Evolutionary conservation across 1,140 invertebrate species (phyloP).

Genomic region (Drosophila nebulosa): DNA sequence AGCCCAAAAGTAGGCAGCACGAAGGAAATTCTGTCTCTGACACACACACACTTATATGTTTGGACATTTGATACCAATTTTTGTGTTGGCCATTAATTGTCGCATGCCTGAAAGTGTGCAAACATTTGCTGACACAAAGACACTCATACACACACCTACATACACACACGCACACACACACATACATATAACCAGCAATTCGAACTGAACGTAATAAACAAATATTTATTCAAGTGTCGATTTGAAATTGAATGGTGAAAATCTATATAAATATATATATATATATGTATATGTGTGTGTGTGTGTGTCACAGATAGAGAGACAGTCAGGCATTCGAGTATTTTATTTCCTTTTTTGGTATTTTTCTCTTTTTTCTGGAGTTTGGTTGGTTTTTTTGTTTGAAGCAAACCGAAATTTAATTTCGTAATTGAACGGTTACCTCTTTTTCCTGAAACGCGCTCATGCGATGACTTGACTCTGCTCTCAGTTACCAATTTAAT

Average conservation of each 20-base stretch:
- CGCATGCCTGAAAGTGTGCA: slow-evolving; percentile 22
- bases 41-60: too few species aligned
- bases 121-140: neutral
- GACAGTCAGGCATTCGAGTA: slow-evolving; percentile 18
- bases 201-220: neutral
- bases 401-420: slow-evolving; percentile 56
- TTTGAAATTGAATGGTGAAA: slow-evolving; percentile 24
- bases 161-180: neutral
- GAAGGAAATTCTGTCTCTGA: neutral
- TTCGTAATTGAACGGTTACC: slow-evolving; percentile 64
- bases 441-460: slow-evolving; percentile 8
- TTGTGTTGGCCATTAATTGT: slow-evolving; percentile 2
- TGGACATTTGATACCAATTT: neutral
- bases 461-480: slow-evolving; percentile 13
- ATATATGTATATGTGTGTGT: neutral
- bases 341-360: slow-evolving; percentile 26
- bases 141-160: neutral
- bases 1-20: neutral
- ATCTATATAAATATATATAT: neutral
- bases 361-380: slow-evolving; percentile 1
- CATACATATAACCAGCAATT: neutral
- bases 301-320: slow-evolving; percentile 12
- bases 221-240: slow-evolving; percentile 38
- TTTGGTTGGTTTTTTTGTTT: neutral
- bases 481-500: slow-evolving; percentile 52